These are phyloP conservation scores for Spinibarbus caldwelli DNA, from an alignment of 2,797 vertebrate genomes.

Conservation along the genomic window DNA sequence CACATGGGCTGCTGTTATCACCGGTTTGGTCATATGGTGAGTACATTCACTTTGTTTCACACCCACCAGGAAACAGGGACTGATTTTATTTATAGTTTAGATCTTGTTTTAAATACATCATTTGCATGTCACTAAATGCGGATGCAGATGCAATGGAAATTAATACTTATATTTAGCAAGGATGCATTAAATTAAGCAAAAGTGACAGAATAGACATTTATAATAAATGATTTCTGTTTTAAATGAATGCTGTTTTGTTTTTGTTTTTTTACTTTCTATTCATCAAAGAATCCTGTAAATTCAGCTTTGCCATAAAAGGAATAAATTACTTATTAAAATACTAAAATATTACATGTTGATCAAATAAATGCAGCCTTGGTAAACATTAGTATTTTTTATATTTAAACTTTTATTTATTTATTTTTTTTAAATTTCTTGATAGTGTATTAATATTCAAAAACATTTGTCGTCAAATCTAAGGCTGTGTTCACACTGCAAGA, in stretches of 20 bases:
- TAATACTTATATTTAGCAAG: not conserved
- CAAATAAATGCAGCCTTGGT: not conserved
- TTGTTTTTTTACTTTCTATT: not conserved
- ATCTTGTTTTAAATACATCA: not conserved
- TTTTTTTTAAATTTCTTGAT: not conserved
- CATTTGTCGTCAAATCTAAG: not conserved
- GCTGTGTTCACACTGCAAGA: not conserved
- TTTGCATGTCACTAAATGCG: not conserved
- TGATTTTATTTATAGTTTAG: not conserved
- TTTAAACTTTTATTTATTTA: not conserved
- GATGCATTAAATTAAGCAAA: not conserved
- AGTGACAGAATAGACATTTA: not conserved
- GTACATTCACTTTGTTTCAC: constrained; percentile 61
- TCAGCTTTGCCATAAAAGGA: not conserved
- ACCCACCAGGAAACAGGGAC: not conserved
- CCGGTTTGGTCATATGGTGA: constrained; percentile 93
- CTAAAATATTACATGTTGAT: not conserved
- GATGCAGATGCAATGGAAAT: not conserved
- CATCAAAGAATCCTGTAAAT: not conserved
- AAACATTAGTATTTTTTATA: too few relatives aligned
- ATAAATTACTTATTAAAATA: not conserved
- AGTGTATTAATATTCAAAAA: not conserved
- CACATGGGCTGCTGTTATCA: constrained; percentile 85
- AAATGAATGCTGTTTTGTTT: too few relatives aligned
- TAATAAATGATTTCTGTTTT: too few relatives aligned